Percentiles rank a stretch among this genome's conserved stretches.
Conservation (phyloP, 2,888 invertebrate species). For the Drosophila falleni region DNA sequence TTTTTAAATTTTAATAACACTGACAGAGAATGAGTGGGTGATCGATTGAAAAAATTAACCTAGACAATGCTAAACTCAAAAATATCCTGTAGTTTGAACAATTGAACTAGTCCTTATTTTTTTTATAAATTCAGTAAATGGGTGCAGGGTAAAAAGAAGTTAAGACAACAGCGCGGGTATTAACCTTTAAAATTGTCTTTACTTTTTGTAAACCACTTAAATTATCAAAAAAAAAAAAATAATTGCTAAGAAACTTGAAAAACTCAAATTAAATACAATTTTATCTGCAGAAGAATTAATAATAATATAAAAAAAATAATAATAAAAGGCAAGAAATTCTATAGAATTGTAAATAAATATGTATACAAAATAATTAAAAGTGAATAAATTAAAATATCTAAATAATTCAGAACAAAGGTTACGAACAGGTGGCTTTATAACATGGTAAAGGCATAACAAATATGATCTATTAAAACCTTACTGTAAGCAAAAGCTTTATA, state of each 20-base stretch:
- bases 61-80: neutral
- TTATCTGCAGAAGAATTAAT: neutral
- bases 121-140: neutral
- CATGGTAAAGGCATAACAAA: neutral
- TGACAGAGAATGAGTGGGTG: neutral
- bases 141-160: conserved; percentile 1
- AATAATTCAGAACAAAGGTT: neutral
- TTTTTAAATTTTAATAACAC: neutral
- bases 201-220: neutral
- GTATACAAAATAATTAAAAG: conserved; percentile 2
- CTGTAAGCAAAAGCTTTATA: conserved; percentile 29
- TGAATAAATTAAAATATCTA: neutral
- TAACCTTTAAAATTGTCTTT: neutral
- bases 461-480: conserved; percentile 2
- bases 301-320: neutral
- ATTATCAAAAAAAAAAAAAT: neutral
- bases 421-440: neutral
- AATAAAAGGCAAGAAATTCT: neutral
- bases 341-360: conserved; percentile 21
- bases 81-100: neutral
- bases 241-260: neutral
- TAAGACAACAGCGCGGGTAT: conserved; percentile 15
- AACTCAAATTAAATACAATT: no score
- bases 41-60: neutral
- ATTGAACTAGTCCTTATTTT: neutral